Evolutionary conservation across 2,888 invertebrate genomes (phyloP).

Genomic region (Disparrhopalites patrizii): DNA sequence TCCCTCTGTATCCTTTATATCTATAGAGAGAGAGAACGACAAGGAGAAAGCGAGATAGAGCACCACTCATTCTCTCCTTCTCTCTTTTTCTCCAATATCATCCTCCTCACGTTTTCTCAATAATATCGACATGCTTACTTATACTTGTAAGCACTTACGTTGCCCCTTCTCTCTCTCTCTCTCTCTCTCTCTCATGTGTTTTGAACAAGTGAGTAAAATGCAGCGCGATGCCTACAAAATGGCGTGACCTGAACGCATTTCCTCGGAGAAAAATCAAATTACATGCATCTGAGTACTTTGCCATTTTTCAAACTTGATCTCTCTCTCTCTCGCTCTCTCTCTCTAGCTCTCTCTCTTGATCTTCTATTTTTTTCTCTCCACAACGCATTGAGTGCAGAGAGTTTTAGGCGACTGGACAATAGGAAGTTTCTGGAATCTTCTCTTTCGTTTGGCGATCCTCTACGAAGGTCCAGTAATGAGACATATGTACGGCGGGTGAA

Average conservation of each 20-base stretch:
- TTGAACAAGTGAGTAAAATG: too few relatives aligned
- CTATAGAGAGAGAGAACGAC: neutral
- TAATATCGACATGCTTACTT: neutral
- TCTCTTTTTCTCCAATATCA: neutral
- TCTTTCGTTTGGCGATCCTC: neutral
- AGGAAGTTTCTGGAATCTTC: neutral
- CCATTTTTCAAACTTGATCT: constrained; percentile 42
- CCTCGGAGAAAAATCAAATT: constrained; percentile 47
- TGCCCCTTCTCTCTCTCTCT: too few relatives aligned
- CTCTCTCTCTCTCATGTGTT: too few relatives aligned
- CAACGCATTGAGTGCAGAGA: neutral
- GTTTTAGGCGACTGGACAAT: neutral
- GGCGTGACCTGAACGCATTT: constrained; percentile 49
- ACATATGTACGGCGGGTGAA: too few relatives aligned
- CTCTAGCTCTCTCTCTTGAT: too few relatives aligned
- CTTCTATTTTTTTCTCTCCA: too few relatives aligned
- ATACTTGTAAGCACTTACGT: neutral
- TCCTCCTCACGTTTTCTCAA: neutral
- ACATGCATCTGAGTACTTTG: constrained; percentile 41
- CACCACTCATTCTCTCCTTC: neutral
- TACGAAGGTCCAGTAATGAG: too few relatives aligned
- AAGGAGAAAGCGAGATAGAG: neutral
- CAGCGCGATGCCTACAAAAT: constrained; percentile 27
- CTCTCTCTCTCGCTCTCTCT: neutral
- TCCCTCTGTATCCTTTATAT: constrained; percentile 5